Evolutionary conservation across 2,888 invertebrate species (phyloP), one percentile per base, ranked within the genome.

Genomic region (Apotomis turbidana): DNA sequence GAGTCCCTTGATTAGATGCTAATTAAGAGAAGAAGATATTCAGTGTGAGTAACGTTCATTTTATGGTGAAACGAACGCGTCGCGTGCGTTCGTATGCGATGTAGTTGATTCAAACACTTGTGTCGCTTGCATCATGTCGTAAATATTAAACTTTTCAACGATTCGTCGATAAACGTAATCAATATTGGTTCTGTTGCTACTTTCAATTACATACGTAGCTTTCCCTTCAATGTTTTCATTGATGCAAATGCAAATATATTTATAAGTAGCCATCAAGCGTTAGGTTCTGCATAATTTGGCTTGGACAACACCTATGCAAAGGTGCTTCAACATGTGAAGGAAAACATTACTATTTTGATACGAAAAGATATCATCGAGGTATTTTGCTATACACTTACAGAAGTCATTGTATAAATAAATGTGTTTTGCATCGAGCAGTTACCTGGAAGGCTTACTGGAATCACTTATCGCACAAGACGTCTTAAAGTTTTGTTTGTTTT

Each of bases 151-250:
- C 80, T 72, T 80, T 81, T 80, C 76, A 76, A 78, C 71, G 72
- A 61, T 73, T 74, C 81, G 84, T 86, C 82, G 77, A 85, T 86
- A 86, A 87, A 86, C 82, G 79, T 83, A 83, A 86, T 87, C 85
- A 89, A 88, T 90, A 89, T 90, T 87, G 81, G 85, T 83, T 85
- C 81, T 87, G 85, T 85, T 83, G 84, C 83, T 83, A 84, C 85
- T 84, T 87, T 87, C 83, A 85, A 85, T 90, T 88, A 86, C 85
- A 86, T 88, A 89, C 90, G 89, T 85, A 82, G 86, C 90, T 90
- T 91, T 91, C 90, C 83, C 88, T 82, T 83, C 79, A 77, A 78
- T 81, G 74, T 74, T 80, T 77, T 74, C 78, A 71, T 76, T 74
- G 63, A 70, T 52, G 64, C 64, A 67, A 73, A 59, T 74, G 46